These are phyloP conservation scores for Acleris literana DNA, from an alignment of 2,888 invertebrate genomes.

Conservation along the genomic window DNA sequence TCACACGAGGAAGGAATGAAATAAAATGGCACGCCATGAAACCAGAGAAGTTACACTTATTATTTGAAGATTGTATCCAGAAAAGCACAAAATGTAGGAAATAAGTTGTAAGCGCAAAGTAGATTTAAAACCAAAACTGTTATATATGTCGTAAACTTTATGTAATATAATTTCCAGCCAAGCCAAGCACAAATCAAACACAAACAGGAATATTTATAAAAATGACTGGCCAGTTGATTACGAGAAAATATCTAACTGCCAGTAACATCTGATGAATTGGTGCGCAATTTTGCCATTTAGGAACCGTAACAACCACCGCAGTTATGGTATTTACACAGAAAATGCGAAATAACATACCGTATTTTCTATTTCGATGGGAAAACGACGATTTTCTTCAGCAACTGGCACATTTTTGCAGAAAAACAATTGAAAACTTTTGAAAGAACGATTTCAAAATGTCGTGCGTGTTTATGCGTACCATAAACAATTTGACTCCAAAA, in stretches of 20 bases:
- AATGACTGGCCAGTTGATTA: constrained; percentile 57
- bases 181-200: constrained; percentile 46
- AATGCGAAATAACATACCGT: constrained; percentile 52
- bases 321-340: constrained; percentile 41
- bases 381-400: constrained; percentile 52
- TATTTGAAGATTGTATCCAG: background rate
- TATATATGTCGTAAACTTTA: constrained; percentile 25
- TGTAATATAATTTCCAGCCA: constrained; percentile 54
- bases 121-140: constrained; percentile 26
- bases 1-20: background rate
- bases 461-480: constrained; percentile 51
- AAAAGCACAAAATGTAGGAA: background rate
- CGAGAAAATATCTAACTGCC: constrained; percentile 50
- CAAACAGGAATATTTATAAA: constrained; percentile 39
- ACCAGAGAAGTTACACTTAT: background rate
- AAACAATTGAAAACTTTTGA: constrained; percentile 54
- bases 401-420: constrained; percentile 65
- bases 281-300: constrained; percentile 33
- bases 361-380: constrained; percentile 44
- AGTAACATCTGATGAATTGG: constrained; percentile 45
- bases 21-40: background rate
- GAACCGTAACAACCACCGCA: constrained; percentile 32
- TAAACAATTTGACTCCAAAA: constrained; percentile 40
- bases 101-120: constrained; percentile 31
- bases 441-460: constrained; percentile 51